Evolutionary conservation across 2,888 invertebrate species (phyloP), one percentile per base, ranked within the genome.

Genomic region (Leistus spinibarbis): DNA sequence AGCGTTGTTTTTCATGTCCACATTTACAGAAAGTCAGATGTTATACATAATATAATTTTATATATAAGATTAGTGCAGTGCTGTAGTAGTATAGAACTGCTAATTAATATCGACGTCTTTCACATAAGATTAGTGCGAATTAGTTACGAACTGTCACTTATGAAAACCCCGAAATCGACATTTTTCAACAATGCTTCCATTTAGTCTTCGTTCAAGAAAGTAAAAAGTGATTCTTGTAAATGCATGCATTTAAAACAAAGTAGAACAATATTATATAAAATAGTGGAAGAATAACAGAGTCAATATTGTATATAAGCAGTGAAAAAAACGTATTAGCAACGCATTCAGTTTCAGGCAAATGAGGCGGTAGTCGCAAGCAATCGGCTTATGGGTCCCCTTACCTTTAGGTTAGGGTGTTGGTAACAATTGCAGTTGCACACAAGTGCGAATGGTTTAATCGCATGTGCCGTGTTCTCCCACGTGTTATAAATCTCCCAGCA

Each of bases 401-500:
- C 40, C 66, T 67, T 60, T 67, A 66, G 66, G 67, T 67, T 67
- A 66, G 73, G 66, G 67, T 74, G 62, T 72, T 40, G 54, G 64
- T 54, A 56, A 72, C 72, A 72, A 72, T 56, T 72, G 72, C 72
- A 72, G 72, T 23, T 24, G 54, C 69, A 27, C 24, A 57, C 56
- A 57, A 24, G 22, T 5, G 22, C 56, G 23, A 40, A 53, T 23
- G 16, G 16, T 69, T 69, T 57, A 16, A 64, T 64, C 71, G 54
- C 71, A 57, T 57, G 65, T 64, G 54, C 13, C 67, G 66, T 66
- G 19, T 62, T 73, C 75, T 68, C 68, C 69, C 79, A 77, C 79
- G 79, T 79, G 79, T 74, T 78, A 76, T 78, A 79, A 79, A 79
- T 78, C 79, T 76, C 54, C 65, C 67, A 67, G 67, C 77, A 80